Conservation (phyloP, 2,797 vertebrate genomes). For the Scolopax bukidnonensis region DNA sequence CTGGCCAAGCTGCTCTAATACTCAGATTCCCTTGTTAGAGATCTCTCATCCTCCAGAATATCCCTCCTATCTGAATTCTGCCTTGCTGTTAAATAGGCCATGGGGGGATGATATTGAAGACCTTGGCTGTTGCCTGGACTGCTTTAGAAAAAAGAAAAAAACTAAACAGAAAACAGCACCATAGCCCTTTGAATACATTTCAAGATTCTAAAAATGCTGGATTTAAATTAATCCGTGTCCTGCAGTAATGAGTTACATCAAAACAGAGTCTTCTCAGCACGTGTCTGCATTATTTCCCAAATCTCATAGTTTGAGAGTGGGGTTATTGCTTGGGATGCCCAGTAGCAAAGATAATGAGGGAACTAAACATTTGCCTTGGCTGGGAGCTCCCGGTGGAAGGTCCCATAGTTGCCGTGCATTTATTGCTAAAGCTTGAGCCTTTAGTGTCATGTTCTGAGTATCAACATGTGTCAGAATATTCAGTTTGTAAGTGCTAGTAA, state of each 20-base stretch:
- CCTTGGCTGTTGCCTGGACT: background rate
- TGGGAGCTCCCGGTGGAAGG: background rate
- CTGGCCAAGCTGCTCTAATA: background rate
- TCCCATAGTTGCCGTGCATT: background rate
- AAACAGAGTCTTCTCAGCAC: background rate
- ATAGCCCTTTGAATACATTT: background rate
- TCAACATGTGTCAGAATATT: conserved; percentile 18
- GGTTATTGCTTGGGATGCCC: background rate
- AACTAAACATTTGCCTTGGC: background rate
- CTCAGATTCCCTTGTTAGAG: background rate
- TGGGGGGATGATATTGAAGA: background rate
- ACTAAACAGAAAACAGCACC: background rate
- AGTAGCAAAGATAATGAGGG: background rate
- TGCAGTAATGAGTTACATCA: background rate
- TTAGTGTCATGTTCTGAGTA: background rate
- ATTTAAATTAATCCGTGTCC: background rate
- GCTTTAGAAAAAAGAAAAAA: background rate
- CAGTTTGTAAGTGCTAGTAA: conserved; percentile 16
- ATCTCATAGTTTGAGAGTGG: background rate
- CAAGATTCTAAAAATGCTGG: background rate
- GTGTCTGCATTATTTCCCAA: background rate
- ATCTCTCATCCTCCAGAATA: background rate
- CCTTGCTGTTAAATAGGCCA: background rate
- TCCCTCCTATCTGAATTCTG: background rate
- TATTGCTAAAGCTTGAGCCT: background rate